Conservation (phyloP, 2,888 invertebrate genomes). For the Drosophila borealis region DNA sequence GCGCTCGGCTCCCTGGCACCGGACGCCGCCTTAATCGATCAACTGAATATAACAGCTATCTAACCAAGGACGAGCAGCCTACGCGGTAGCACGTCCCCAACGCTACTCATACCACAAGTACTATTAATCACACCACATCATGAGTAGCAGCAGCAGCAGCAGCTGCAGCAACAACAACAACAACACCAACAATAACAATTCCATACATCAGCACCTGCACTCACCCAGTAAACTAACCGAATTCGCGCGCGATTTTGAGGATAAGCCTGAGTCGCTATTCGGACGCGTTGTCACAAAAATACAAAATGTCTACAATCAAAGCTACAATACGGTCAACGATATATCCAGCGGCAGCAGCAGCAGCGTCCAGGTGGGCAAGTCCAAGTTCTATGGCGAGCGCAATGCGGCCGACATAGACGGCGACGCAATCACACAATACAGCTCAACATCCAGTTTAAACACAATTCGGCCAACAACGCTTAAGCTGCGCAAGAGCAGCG, state of each 20-base stretch:
- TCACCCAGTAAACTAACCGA: conserved; percentile 90
- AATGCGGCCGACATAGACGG: conserved; percentile 10
- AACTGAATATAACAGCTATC: conserved; percentile 82
- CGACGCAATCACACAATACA: conserved; percentile 42
- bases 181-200: conserved; percentile 54
- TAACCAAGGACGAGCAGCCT: conserved; percentile 67
- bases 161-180: conserved; percentile 38
- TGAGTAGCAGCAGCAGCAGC: conserved; percentile 51
- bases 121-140: conserved; percentile 40
- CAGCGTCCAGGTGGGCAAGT: conserved; percentile 67
- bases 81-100: conserved; percentile 46
- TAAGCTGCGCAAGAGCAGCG: conserved; percentile 42
- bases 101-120: conserved; percentile 39
- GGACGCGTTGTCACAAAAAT: conserved; percentile 85
- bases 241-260: conserved; percentile 87
- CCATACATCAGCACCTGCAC: conserved; percentile 87
- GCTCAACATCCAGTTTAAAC: conserved; percentile 58
- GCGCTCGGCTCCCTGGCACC: conserved; percentile 86
- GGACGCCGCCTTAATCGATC: conserved; percentile 83
- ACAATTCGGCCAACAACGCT: conserved; percentile 64
- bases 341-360: conserved; percentile 71
- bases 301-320: conserved; percentile 84
- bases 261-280: conserved; percentile 84
- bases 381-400: conserved; percentile 77
- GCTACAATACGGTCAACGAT: conserved; percentile 84